These are phyloP conservation scores for Erethizon dorsatum DNA, from an alignment of 2,797 vertebrate species.

Conservation along the genomic window DNA sequence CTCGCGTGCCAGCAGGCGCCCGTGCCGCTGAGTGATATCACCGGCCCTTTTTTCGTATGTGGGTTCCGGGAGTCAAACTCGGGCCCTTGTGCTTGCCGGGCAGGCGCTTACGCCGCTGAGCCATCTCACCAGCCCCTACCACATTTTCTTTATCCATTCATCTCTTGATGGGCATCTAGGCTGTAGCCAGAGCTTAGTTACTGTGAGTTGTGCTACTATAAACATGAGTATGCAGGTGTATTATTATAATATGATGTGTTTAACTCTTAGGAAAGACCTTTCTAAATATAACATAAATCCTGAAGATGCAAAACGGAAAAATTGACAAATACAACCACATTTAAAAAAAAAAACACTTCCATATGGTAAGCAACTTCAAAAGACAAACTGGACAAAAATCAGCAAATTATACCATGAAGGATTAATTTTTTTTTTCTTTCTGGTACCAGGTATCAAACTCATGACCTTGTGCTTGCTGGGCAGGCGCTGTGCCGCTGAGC, in stretches of 20 bases:
- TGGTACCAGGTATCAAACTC: no score
- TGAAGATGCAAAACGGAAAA: slow-evolving; percentile 8
- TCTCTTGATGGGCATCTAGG: neutral
- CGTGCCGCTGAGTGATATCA: no score
- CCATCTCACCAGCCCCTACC: no score
- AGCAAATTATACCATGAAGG: slow-evolving; percentile 1
- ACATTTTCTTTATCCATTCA: neutral
- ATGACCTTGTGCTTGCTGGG: no score
- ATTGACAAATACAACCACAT: slow-evolving; percentile 11
- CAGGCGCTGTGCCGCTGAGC: no score
- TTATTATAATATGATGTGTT: neutral
- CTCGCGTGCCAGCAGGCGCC: no score
- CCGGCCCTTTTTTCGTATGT: no score
- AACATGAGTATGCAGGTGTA: neutral
- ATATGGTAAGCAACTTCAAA: neutral
- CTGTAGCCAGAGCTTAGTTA: neutral
- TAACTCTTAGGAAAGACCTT: neutral
- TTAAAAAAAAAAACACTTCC: neutral
- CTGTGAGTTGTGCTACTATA: neutral
- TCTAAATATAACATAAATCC: slow-evolving; percentile 51
- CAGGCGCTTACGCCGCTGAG: no score
- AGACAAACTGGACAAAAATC: neutral
- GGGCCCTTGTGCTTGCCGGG: no score
- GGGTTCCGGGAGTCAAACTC: no score
- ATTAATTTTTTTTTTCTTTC: neutral